A percentile compares a stretch with the other conserved stretches of the same genome.
phyloP scores from a whole-genome alignment of 1,140 invertebrate genomes.

The Littorina saxatilis region DNA sequence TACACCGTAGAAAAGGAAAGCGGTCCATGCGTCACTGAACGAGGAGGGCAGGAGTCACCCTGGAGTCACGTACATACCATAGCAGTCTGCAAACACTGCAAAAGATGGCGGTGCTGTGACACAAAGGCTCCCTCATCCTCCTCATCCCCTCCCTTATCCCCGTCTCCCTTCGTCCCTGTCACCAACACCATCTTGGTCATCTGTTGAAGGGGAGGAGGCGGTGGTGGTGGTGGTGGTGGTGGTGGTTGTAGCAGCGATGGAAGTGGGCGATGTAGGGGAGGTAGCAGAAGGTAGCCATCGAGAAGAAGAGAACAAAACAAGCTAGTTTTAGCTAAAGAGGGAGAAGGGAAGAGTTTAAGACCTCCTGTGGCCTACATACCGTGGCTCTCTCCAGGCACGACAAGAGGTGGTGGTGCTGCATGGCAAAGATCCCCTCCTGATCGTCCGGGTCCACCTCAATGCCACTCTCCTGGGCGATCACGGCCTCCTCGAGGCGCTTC shows the following conservation, averaged over 20 bases:
- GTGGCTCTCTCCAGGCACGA: conserved; percentile 99
- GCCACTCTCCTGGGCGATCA: conserved; percentile 75
- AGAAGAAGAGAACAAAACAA: neutral
- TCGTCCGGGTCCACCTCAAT: conserved; percentile 84
- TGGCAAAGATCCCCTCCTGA: conserved; percentile 98
- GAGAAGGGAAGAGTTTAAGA: neutral
- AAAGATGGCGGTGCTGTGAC: conserved; percentile 3
- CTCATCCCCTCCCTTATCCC: too few relatives aligned
- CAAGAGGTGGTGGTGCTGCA: conserved; percentile 99
- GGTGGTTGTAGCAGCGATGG: too few relatives aligned
- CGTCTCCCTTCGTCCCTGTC: too few relatives aligned
- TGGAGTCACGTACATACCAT: too few relatives aligned
- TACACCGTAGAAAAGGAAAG: too few relatives aligned
- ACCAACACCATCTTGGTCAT: too few relatives aligned
- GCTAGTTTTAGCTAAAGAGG: neutral
- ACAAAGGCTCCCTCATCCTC: neutral
- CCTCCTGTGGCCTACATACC: conserved; percentile 77
- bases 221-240: too few relatives aligned
- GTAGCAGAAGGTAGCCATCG: too few relatives aligned
- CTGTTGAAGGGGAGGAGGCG: too few relatives aligned
- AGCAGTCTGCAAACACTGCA: neutral
- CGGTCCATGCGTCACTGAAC: too few relatives aligned
- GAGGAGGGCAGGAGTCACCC: too few relatives aligned
- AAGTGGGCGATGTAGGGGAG: too few relatives aligned
- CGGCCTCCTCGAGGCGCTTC: conserved; percentile 96